Conservation (phyloP, 2,888 invertebrate genomes). For the Lochmaea crataegi region DNA sequence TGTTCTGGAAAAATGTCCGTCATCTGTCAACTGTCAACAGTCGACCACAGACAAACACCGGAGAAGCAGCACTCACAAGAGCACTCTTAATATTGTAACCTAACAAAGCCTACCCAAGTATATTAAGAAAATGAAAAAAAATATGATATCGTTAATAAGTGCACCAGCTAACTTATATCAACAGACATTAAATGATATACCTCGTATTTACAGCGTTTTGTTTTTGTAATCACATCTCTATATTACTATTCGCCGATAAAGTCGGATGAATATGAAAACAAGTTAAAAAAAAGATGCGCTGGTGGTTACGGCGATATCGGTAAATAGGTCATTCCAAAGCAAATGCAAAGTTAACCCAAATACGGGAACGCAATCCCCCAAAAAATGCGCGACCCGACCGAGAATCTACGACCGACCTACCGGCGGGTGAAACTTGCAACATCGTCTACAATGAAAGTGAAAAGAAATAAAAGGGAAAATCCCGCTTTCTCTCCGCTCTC, state of each 20-base stretch:
- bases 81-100: too few species aligned
- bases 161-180: too few species aligned
- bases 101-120: too few species aligned
- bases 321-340: constrained; percentile 35
- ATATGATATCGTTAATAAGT: too few species aligned
- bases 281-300: background rate
- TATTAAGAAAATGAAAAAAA: too few species aligned
- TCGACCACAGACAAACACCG: too few species aligned
- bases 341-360: constrained; percentile 39
- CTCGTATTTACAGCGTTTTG: too few species aligned
- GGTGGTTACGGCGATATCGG: constrained; percentile 1
- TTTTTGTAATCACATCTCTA: background rate
- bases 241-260: background rate
- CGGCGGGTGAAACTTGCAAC: constrained; percentile 29
- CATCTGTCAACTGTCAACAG: too few species aligned
- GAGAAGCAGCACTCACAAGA: too few species aligned
- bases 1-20: too few species aligned
- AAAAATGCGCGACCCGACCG: constrained; percentile 43
- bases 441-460: constrained; percentile 35
- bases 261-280: background rate
- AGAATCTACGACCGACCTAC: constrained; percentile 34
- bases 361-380: constrained; percentile 40
- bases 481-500: constrained; percentile 22
- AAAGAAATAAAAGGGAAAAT: constrained; percentile 34
- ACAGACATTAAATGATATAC: too few species aligned